Evolutionary conservation across 2,113 vertebrate genomes (phyloP).

Genomic region (Chloebia gouldiae): DNA sequence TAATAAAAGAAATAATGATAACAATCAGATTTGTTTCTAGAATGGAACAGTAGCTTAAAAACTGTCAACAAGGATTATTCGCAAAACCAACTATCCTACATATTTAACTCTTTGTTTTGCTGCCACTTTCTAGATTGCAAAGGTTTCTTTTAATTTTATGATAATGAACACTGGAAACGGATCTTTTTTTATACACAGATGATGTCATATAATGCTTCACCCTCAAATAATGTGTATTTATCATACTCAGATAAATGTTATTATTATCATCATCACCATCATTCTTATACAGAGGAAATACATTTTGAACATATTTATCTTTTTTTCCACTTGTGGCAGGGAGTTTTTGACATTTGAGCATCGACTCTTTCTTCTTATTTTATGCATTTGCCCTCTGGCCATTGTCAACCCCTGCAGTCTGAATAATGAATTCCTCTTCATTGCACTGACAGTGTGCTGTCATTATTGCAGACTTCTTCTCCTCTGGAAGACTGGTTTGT

Average conservation of each 20-base stretch:
- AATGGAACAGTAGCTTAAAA: neutral
- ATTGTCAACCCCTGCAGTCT: constrained; percentile 7
- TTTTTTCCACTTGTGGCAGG: neutral
- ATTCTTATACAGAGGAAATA: neutral
- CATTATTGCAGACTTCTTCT: neutral
- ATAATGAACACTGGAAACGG: neutral
- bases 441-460: constrained; percentile 2
- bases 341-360: constrained; percentile 1
- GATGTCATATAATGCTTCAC: neutral
- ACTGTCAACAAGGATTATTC: neutral
- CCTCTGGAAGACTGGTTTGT: neutral
- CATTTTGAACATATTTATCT: neutral
- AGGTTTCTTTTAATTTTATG: neutral
- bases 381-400: constrained; percentile 16
- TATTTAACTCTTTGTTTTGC: neutral
- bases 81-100: neutral
- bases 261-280: neutral
- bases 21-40: neutral
- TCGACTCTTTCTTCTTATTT: neutral
- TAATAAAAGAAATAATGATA: neutral
- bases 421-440: constrained; percentile 7
- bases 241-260: neutral
- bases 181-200: neutral
- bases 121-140: neutral
- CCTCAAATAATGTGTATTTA: neutral